Base-by-base conservation (phyloP, 2,113 vertebrate species). In the Tupaia tana region DNA sequence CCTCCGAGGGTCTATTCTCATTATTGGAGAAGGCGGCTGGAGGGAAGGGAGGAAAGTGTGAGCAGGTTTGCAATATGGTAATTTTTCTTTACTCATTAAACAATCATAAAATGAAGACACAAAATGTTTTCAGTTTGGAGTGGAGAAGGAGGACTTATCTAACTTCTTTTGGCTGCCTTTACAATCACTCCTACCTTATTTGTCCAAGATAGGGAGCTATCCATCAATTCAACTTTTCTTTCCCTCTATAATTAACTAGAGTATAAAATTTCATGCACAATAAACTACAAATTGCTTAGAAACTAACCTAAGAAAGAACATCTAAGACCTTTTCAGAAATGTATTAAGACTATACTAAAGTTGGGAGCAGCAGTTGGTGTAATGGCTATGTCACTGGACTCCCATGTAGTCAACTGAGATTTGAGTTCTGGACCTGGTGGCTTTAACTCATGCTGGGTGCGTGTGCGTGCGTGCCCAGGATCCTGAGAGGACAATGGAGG, bases 111-210 rank as follows among this genome's bases (percentile, higher is more conserved):
- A 12, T 77, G 18, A 93, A 80, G 20, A 15, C 25, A 19, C 10
- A 59, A 75, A 86, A 58, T 73, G 14, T 67, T 91, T 93, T 86
- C 29, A 18, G 20, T 16, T 83, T 9, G 15, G 43, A 24, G 7
- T 75, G 70, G 81, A 67, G 24, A 91, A 95, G 70, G 64, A 58
- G 9, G 9, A 12, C 11, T 24, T 70, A 56, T 43, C 63, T 34
- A 1, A 18, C 61, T 74, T 90, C 63, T 71, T 92, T 79, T 86
- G 71, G 66, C 92, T 81, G 90, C 58, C 69, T 52, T 94, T 64
- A 71, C 2, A 18, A 73, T 87, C n/a, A 58, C 4, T 9, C 67
- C 75, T 27, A 73, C 16, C 43, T 74, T 52, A 18, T 63, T 74
- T 52, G 25, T 83, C 52, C 52, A 59, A 89, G 25, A 61, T 61